These are phyloP conservation scores for Ennomos quercinarius DNA, from an alignment of 2,888 invertebrate species.

Conservation along the genomic window DNA sequence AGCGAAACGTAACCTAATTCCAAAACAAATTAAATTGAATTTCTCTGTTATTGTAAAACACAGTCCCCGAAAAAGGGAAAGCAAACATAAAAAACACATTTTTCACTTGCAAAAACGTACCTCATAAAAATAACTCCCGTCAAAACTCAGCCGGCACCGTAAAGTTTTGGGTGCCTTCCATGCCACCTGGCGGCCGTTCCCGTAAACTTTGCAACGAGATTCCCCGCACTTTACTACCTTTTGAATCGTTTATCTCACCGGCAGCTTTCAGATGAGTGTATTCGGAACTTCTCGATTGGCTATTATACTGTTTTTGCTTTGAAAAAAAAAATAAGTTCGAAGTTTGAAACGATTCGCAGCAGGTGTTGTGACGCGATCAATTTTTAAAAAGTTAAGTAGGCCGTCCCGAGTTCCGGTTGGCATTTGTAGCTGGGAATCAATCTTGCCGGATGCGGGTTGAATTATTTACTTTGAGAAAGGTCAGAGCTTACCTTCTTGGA, in stretches of 20 bases:
- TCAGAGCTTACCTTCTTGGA: constrained; percentile 3
- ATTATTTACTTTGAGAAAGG: constrained; percentile 4
- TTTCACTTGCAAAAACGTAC: constrained; percentile 37
- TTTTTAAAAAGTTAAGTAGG: constrained; percentile 18
- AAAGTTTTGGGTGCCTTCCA: constrained; percentile 37
- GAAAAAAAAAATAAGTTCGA: constrained; percentile 19
- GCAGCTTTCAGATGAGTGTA: constrained; percentile 48
- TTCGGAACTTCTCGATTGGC: constrained; percentile 66
- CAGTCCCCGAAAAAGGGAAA: constrained; percentile 15
- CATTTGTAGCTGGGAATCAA: constrained; percentile 10
- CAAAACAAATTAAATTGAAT: constrained; percentile 27
- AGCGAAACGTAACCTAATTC: constrained; percentile 6
- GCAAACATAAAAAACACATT: constrained; percentile 33
- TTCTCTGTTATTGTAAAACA: constrained; percentile 22
- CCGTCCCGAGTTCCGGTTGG: not conserved
- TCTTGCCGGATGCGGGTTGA: not conserved
- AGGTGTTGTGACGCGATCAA: constrained; percentile 23
- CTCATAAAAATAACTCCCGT: constrained; percentile 40
- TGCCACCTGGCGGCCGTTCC: constrained; percentile 41
- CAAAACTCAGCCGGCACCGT: constrained; percentile 36
- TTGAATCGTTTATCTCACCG: constrained; percentile 61
- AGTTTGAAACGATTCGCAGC: constrained; percentile 21
- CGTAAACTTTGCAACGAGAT: constrained; percentile 32
- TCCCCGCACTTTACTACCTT: constrained; percentile 51
- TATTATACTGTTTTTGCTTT: constrained; percentile 57